These are phyloP conservation scores for Mya arenaria DNA, from an alignment of 1,140 invertebrate species.

Conservation along the genomic window DNA sequence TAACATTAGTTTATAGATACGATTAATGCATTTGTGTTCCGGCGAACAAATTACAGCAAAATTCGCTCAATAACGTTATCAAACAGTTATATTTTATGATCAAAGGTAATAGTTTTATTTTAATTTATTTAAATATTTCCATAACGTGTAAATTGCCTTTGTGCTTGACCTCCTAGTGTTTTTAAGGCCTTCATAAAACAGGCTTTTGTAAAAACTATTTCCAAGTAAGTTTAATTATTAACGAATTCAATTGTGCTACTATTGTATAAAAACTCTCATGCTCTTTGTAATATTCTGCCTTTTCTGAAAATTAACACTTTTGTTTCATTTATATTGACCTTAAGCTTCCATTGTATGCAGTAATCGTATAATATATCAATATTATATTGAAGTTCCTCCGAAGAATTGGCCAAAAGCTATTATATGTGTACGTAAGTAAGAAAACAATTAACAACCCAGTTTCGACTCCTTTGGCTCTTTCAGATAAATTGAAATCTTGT, in stretches of 20 bases:
- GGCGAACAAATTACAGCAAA: background rate
- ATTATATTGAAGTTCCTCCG: background rate
- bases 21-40: background rate
- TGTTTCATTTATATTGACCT: background rate
- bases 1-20: background rate
- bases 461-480: background rate
- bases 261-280: background rate
- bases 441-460: background rate
- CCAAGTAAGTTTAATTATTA: background rate
- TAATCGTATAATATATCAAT: background rate
- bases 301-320: background rate
- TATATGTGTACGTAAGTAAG: background rate
- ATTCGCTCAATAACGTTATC: background rate
- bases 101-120: background rate
- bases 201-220: background rate
- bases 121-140: background rate
- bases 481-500: background rate
- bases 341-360: background rate
- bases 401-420: background rate
- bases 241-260: background rate
- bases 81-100: background rate
- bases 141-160: background rate
- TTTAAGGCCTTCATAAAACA: background rate
- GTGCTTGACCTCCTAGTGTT: background rate
- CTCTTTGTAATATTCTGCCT: background rate